A percentile compares a stretch with the other conserved stretches of the same genome.
Conservation (phyloP, 1,140 invertebrate genomes). For the Micrasema longulum region DNA sequence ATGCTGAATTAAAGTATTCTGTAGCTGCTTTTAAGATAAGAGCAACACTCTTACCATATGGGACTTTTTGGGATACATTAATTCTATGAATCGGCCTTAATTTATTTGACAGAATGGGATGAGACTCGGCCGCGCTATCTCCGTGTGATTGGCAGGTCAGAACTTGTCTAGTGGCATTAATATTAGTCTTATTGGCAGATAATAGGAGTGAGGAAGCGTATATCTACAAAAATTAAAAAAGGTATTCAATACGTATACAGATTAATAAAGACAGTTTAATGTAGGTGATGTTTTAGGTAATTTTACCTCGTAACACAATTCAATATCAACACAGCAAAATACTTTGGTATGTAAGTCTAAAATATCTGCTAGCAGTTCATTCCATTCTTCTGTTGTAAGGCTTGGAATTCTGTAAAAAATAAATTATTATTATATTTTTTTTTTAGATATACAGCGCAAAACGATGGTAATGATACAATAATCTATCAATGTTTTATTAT, state of each 20-base stretch:
- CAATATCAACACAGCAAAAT: conserved; percentile 46
- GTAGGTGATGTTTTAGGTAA: no score
- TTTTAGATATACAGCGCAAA: background rate
- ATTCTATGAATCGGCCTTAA: conserved; percentile 42
- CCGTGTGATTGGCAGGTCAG: conserved; percentile 38
- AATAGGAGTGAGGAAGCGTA: conserved; percentile 45
- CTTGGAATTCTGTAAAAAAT: conserved; percentile 31
- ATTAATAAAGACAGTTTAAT: no score
- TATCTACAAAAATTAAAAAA: conserved; percentile 35
- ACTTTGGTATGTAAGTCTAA: conserved; percentile 48
- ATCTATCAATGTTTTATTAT: no score
- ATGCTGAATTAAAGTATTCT: conserved; percentile 53
- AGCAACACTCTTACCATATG: conserved; percentile 37
- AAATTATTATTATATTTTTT: conserved; percentile 1
- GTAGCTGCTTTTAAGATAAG: conserved; percentile 42
- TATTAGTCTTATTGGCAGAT: conserved; percentile 46
- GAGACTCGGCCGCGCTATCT: conserved; percentile 11
- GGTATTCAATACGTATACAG: no score
- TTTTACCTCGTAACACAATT: conserved; percentile 52
- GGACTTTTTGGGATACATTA: conserved; percentile 40
- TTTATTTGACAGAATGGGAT: conserved; percentile 33
- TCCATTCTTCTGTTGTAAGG: conserved; percentile 43
- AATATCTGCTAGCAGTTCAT: conserved; percentile 49
- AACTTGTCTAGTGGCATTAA: conserved; percentile 47
- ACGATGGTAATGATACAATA: background rate